Percentiles rank a stretch among this genome's conserved stretches.
Conservation (phyloP, 2,888 invertebrate species). For the Trileptium ribeirensis region DNA sequence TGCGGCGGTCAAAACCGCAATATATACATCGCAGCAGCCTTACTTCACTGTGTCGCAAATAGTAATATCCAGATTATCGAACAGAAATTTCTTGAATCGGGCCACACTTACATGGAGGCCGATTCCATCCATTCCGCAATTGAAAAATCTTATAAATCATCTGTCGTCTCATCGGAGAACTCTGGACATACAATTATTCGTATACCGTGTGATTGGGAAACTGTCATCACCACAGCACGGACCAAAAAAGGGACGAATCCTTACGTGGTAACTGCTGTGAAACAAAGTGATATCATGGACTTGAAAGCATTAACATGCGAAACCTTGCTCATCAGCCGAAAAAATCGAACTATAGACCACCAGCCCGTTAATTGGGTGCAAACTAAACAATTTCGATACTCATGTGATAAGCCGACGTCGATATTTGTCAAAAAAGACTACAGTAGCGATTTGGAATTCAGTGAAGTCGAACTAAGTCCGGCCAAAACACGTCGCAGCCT, state of each 20-base stretch:
- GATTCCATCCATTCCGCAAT: conserved; percentile 4
- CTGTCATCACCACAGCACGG: not conserved
- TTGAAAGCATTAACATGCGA: too few relatives aligned
- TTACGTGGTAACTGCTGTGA: not conserved
- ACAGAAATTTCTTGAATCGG: conserved; percentile 12
- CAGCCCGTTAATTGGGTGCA: too few relatives aligned
- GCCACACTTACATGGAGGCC: conserved; percentile 18
- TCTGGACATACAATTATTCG: not conserved
- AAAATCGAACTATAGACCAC: too few relatives aligned
- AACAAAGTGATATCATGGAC: too few relatives aligned
- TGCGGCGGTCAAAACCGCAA: conserved; percentile 3
- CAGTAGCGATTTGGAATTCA: too few relatives aligned
- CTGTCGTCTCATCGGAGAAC: not conserved
- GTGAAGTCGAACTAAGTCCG: too few relatives aligned
- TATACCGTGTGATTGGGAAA: not conserved
- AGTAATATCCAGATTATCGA: not conserved
- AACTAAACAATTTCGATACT: too few relatives aligned
- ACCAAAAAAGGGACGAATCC: not conserved
- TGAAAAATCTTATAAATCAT: not conserved
- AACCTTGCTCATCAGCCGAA: too few relatives aligned
- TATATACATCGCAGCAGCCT: not conserved
- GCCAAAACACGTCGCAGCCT: too few relatives aligned
- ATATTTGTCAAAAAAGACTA: too few relatives aligned
- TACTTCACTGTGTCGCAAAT: not conserved
- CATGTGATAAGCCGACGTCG: too few relatives aligned